Conservation (phyloP, 2,113 vertebrate genomes). For the Pelusios castaneus region DNA sequence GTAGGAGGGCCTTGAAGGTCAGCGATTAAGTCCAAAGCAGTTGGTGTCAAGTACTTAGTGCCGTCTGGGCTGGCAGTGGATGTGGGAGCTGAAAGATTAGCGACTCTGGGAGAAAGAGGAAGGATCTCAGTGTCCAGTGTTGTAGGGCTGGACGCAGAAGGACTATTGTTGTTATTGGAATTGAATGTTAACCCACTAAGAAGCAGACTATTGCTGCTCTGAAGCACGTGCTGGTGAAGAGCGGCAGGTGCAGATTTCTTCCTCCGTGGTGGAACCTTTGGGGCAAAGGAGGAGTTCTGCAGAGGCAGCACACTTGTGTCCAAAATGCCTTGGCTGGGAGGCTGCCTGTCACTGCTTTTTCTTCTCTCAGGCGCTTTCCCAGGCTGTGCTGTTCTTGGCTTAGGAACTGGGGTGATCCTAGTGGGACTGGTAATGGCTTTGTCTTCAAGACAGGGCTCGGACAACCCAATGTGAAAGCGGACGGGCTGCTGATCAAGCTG, state of each 20-base stretch:
- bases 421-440: not conserved
- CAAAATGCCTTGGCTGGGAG: rapidly evolving
- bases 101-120: rapidly evolving
- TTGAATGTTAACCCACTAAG: conserved; percentile 28
- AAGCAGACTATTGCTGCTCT: conserved; percentile 48
- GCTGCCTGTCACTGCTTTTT: not conserved
- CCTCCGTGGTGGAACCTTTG: conserved; percentile 80
- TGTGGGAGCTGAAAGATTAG: not conserved
- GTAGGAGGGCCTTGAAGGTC: conserved; percentile 22
- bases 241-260: conserved; percentile 81
- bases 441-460: conserved; percentile 43
- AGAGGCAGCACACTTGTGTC: not conserved
- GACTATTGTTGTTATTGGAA: not conserved
- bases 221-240: conserved; percentile 77
- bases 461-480: conserved; percentile 42
- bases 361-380: conserved; percentile 58
- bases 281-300: conserved; percentile 5
- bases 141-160: not conserved
- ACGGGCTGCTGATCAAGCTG: not conserved
- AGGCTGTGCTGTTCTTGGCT: conserved; percentile 70
- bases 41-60: not conserved
- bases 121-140: rapidly evolving
- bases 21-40: not conserved
- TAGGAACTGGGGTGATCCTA: conserved; percentile 72
- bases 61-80: not conserved